Conservation (phyloP, 2,888 invertebrate species). For the Ennomos quercinarius region DNA sequence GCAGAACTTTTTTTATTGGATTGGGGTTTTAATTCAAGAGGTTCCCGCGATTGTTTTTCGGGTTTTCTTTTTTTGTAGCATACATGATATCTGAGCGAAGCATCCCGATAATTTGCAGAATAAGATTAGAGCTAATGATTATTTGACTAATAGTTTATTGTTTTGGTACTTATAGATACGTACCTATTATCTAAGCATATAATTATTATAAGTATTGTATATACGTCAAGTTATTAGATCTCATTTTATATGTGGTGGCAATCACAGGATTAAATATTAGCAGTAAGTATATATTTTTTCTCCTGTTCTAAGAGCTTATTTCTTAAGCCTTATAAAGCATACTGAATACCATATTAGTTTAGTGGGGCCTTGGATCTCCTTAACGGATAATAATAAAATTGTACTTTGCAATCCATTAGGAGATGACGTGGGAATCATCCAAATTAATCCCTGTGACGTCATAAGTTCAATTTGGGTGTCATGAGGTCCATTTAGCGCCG, state of each 20-base stretch:
- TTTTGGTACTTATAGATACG: neutral
- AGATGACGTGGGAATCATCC: conserved; percentile 69
- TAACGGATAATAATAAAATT: conserved; percentile 67
- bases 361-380: conserved; percentile 65
- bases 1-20: too few relatives aligned
- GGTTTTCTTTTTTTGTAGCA: too few relatives aligned
- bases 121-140: too few relatives aligned
- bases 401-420: conserved; percentile 60
- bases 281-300: conserved; percentile 41
- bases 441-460: conserved; percentile 74
- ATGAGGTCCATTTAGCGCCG: conserved; percentile 49
- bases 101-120: too few relatives aligned
- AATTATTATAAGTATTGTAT: neutral
- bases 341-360: conserved; percentile 57
- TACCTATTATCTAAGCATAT: neutral
- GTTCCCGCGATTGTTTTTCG: too few relatives aligned
- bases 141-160: too few relatives aligned
- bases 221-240: conserved; percentile 24
- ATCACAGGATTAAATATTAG: conserved; percentile 35
- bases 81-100: too few relatives aligned
- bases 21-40: too few relatives aligned
- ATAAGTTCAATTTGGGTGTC: conserved; percentile 53
- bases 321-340: conserved; percentile 48
- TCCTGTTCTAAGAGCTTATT: conserved; percentile 45
- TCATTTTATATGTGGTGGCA: conserved; percentile 24